These are phyloP conservation scores for Ditylenchus dipsaci DNA, from an alignment of 1,140 invertebrate species.

Conservation along the genomic window DNA sequence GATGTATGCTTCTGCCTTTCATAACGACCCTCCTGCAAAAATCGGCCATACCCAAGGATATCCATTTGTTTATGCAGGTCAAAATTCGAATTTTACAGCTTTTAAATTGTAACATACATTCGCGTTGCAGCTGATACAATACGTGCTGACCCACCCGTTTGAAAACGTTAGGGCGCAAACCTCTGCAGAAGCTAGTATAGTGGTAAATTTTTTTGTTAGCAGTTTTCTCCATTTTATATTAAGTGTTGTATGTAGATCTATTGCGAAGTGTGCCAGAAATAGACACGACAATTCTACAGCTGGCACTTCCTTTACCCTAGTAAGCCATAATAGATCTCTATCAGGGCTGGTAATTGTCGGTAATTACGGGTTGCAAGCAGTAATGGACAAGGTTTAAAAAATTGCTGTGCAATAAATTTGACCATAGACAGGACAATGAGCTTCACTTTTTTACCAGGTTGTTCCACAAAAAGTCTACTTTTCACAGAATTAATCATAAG, in stretches of 20 bases:
- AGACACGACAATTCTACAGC: conserved; percentile 30
- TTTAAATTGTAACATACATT: conserved; percentile 6
- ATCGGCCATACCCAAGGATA: conserved; percentile 20
- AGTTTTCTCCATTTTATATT: too few species aligned
- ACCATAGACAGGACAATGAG: too few species aligned
- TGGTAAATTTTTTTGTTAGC: conserved; percentile 2
- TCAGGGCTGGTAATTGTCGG: too few species aligned
- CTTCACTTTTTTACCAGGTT: too few species aligned
- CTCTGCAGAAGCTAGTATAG: conserved; percentile 10
- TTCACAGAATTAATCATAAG: too few species aligned
- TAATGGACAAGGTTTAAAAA: too few species aligned
- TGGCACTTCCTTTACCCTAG: conserved; percentile 28
- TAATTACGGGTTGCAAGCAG: too few species aligned
- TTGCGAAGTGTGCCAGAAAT: conserved; percentile 16
- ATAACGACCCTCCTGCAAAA: conserved; percentile 30
- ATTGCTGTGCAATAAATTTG: too few species aligned
- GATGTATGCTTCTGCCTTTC: conserved; percentile 28
- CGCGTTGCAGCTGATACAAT: conserved; percentile 8
- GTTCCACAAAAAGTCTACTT: too few species aligned
- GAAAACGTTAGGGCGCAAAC: conserved; percentile 19
- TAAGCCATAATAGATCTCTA: too few species aligned
- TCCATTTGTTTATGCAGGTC: conserved; percentile 23
- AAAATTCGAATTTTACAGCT: background rate
- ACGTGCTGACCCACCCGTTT: background rate
- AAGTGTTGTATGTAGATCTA: conserved; percentile 25